Evolutionary conservation across 2,888 invertebrate genomes (phyloP).

Genomic region (Drosophila pegasa): DNA sequence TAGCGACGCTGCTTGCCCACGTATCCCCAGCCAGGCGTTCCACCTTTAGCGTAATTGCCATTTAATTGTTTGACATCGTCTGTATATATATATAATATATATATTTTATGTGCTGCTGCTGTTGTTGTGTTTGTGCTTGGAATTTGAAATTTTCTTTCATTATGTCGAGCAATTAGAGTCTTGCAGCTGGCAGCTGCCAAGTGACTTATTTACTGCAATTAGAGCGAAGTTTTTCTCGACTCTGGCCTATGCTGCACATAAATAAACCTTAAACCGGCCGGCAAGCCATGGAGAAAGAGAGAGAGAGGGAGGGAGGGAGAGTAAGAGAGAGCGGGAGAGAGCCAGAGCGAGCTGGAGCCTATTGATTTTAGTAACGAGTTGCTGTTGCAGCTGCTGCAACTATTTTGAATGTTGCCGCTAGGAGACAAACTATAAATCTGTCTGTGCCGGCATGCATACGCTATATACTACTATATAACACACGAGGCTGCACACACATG

Average conservation of each 20-base stretch:
- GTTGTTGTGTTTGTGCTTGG: conserved; percentile 28
- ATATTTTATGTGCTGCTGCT: conserved; percentile 14
- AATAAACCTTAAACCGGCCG: conserved; percentile 68
- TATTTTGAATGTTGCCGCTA: conserved; percentile 72
- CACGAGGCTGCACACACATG: conserved; percentile 66
- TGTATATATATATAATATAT: conserved; percentile 33
- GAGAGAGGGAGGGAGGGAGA: not conserved
- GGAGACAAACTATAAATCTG: conserved; percentile 78
- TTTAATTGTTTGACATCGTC: conserved; percentile 76
- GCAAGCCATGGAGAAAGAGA: conserved; percentile 15
- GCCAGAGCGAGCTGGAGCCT: conserved; percentile 49
- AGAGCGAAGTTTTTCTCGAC: conserved; percentile 4
- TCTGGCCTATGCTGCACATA: conserved; percentile 33
- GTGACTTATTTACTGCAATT: conserved; percentile 62
- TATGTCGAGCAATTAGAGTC: conserved; percentile 45
- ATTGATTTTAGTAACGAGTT: conserved; percentile 75
- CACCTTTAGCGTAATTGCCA: conserved; percentile 75
- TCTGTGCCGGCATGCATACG: conserved; percentile 69
- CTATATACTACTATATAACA: conserved; percentile 28
- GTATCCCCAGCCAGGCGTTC: conserved; percentile 36
- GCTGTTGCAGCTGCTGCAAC: conserved; percentile 59
- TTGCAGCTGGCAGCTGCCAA: conserved; percentile 20
- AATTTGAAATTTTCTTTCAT: conserved; percentile 54
- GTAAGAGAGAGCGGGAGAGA: not conserved
- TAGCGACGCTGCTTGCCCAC: conserved; percentile 69